Evolutionary conservation across 1,140 invertebrate species (phyloP).

Genomic region (Cryptotermes secundus): DNA sequence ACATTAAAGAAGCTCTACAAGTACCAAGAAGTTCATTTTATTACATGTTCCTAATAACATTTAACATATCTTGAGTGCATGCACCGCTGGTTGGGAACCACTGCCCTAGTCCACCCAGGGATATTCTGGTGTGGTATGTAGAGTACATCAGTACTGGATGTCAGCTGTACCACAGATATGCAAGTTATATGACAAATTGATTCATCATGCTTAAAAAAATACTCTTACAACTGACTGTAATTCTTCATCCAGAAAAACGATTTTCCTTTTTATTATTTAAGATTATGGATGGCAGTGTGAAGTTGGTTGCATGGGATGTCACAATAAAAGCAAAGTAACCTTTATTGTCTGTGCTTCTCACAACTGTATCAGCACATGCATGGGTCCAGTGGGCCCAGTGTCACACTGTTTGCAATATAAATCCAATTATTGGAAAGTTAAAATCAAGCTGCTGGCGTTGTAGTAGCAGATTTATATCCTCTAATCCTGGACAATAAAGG

Average conservation of each 20-base stretch:
- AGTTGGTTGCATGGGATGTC: conserved; percentile 6
- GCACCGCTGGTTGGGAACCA: not conserved
- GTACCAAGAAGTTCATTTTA: no score
- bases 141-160: not conserved
- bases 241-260: not conserved
- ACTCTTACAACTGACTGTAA: not conserved
- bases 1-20: no score
- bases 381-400: no score
- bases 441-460: no score
- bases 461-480: no score
- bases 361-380: no score
- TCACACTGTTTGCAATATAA: no score
- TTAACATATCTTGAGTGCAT: not conserved
- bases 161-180: not conserved
- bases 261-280: not conserved
- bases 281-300: not conserved
- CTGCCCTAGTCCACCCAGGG: not conserved
- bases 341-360: no score
- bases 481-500: no score
- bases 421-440: no score
- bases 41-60: not conserved
- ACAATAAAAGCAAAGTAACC: not conserved
- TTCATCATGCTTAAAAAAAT: not conserved
- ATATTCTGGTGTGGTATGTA: not conserved
- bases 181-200: not conserved